phyloP scores from a whole-genome alignment of 2,113 vertebrate genomes.

The Rhea pennata region DNA sequence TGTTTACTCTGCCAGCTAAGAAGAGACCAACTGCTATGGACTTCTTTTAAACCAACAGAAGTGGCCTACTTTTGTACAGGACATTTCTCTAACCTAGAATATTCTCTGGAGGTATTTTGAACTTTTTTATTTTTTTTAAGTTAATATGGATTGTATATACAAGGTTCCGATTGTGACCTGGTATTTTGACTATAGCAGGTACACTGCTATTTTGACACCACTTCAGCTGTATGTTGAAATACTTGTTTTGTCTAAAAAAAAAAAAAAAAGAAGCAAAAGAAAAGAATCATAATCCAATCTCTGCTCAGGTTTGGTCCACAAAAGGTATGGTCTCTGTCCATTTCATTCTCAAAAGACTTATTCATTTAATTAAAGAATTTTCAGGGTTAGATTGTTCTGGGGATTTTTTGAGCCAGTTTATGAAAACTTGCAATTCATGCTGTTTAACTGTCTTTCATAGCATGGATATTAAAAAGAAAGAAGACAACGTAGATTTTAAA shows the following conservation, averaged over 20 bases:
- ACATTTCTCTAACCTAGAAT: conserved; percentile 63
- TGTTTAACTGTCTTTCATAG: neutral
- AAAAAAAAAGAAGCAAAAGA: neutral
- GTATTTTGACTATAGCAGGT: neutral
- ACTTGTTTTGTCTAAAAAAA: neutral
- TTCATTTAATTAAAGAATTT: neutral
- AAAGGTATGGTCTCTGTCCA: neutral
- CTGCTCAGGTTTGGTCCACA: conserved; percentile 46
- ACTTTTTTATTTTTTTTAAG: conserved; percentile 70
- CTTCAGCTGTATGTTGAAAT: neutral
- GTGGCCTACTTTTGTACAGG: conserved; percentile 75
- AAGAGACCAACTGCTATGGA: conserved; percentile 67
- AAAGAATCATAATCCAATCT: conserved; percentile 4
- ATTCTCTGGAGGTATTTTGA: conserved; percentile 58
- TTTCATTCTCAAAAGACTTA: neutral
- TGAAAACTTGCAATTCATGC: neutral
- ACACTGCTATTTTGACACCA: neutral
- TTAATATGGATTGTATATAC: conserved; percentile 1
- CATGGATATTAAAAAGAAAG: neutral
- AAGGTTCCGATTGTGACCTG: conserved; percentile 8
- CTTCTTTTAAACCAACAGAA: conserved; percentile 71
- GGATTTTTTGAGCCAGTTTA: neutral
- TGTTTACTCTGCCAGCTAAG: neutral
- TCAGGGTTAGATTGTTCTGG: neutral
- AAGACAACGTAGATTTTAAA: neutral